Base-by-base conservation (phyloP, 2,113 vertebrate genomes). In the Prochilodus magdalenae region DNA sequence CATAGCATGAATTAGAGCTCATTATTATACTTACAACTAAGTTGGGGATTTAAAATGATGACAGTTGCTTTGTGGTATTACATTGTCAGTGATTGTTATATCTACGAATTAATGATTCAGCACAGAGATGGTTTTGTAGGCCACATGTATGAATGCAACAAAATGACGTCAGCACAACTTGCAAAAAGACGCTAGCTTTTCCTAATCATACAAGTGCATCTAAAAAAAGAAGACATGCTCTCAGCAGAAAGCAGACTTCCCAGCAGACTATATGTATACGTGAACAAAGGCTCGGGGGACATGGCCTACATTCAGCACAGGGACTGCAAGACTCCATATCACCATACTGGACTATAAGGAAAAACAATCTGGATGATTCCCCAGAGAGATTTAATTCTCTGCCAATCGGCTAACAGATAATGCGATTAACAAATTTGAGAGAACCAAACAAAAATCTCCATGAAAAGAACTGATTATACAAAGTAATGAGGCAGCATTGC, bases 241-340 rank as follows among this genome's bases (percentile, higher is more conserved):
- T 81, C 75, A 84, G 74, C 80, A 82, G 65, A 72, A 82, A 72
- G 36, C 27, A 44, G 57, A 74, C 55, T 22, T 30, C 27, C 51
- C 30, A 60, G 18, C 74, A 77, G 80, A 83, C 63, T 16, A 78
- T 82, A 78, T 40, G 69, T 74, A 82, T 70, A 75, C 63, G 51
- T 73, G 73, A 87, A 67, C 33, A 74, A 83, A 62, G 20, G 33
- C 83, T 76, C 66, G 14, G 40, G 53, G 66, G 80, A 80, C 67
- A 1, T 67, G 83, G 77, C 80, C 86, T 49, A 75, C 29, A 62
- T 83, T 81, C 73, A 49, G 57, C 30, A 77, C 8, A 49, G 55
- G 26, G 57, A 69, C 40, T 51, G 51, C 40, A 80, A 36, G 74
- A 27, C 73, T 49, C 40, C 30, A 70, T 75, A 63, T 75, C 49